Conservation (phyloP, 2,888 invertebrate species). For the Diogma glabrata region DNA sequence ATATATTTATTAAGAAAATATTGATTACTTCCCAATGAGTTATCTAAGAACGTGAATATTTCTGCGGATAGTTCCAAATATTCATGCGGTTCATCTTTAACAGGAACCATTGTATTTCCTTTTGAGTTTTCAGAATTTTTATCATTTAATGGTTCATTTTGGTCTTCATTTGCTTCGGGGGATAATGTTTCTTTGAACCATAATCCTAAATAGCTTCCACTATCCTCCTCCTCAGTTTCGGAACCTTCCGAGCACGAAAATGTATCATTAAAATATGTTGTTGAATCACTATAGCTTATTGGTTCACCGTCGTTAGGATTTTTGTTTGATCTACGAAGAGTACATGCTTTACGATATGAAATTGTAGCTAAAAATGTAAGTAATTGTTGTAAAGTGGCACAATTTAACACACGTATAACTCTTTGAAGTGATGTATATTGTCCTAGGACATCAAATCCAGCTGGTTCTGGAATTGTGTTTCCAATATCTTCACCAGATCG, state of each 20-base stretch:
- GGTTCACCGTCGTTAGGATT: constrained; percentile 69
- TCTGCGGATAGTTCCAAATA: constrained; percentile 79
- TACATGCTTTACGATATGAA: constrained; percentile 82
- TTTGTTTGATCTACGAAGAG: constrained; percentile 66
- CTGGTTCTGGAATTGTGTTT: constrained; percentile 27
- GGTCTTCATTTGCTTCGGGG: constrained; percentile 46
- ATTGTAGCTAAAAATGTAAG: constrained; percentile 80
- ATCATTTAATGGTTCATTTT: constrained; percentile 44
- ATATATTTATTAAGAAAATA: constrained; percentile 51
- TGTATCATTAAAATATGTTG: constrained; percentile 93
- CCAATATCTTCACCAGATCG: constrained; percentile 25
- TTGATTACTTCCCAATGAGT: constrained; percentile 49
- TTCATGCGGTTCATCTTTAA: constrained; percentile 71
- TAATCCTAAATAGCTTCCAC: constrained; percentile 48
- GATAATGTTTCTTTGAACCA: constrained; percentile 93
- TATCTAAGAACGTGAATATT: constrained; percentile 76
- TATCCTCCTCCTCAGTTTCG: constrained; percentile 44
- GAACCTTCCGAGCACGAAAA: constrained; percentile 84
- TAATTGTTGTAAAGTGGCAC: constrained; percentile 45
- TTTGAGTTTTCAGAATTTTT: constrained; percentile 38
- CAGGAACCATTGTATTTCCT: constrained; percentile 47
- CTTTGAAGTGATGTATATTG: constrained; percentile 38
- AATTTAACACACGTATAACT: constrained; percentile 39
- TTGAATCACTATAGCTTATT: constrained; percentile 78
- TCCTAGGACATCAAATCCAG: constrained; percentile 36